phyloP scores from a whole-genome alignment of 2,888 invertebrate species.

The Galeopsomyia nigrocyanea region DNA sequence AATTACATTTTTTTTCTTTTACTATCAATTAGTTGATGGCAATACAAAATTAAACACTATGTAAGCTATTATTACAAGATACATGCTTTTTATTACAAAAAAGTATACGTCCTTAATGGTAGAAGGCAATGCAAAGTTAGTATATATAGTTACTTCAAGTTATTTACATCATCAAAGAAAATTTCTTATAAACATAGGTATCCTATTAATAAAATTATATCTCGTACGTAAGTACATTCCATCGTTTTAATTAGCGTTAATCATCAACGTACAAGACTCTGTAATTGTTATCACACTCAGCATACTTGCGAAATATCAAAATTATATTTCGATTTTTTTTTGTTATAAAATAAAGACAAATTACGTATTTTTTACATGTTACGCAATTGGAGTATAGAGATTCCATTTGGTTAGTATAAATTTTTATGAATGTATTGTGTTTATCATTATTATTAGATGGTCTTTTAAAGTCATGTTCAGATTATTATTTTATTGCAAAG shows the following conservation, averaged over 20 bases:
- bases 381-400: conserved; percentile 14
- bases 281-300: conserved; percentile 29
- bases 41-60: conserved; percentile 26
- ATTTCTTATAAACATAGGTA: conserved; percentile 30
- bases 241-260: conserved; percentile 16
- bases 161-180: conserved; percentile 36
- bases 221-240: conserved; percentile 11
- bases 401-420: conserved; percentile 21
- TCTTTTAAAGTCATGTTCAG: no score
- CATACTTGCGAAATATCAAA: conserved; percentile 35
- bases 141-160: conserved; percentile 27
- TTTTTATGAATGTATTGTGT: conserved; percentile 13
- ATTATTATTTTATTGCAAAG: no score
- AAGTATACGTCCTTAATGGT: conserved; percentile 41
- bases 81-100: conserved; percentile 31
- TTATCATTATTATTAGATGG: not conserved
- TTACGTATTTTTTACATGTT: conserved; percentile 25
- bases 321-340: conserved; percentile 30
- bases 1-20: conserved; percentile 15
- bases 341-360: conserved; percentile 27
- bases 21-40: conserved; percentile 11
- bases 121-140: conserved; percentile 42
- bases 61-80: conserved; percentile 20
- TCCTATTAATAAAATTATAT: conserved; percentile 28
- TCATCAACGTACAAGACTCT: conserved; percentile 21